Evolutionary conservation across 2,888 invertebrate genomes (phyloP).

Genomic region (Steinernema carpocapsae): DNA sequence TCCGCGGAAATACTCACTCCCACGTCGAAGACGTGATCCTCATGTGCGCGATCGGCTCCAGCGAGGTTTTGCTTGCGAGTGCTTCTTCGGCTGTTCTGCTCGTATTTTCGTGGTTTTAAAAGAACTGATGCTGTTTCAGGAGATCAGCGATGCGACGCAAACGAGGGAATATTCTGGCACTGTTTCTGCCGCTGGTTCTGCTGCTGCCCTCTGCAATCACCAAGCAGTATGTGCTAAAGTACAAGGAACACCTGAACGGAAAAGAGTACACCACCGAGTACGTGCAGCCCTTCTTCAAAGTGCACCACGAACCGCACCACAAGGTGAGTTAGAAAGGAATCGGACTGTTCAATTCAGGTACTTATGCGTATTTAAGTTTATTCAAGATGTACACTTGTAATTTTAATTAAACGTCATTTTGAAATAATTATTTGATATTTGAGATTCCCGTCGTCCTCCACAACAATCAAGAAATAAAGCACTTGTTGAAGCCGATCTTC

Average conservation of each 20-base stretch:
- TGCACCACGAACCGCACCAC: constrained; percentile 3
- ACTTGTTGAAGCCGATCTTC: background rate
- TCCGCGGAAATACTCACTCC: background rate
- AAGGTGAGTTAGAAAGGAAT: constrained; percentile 7
- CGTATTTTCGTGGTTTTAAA: too few relatives aligned
- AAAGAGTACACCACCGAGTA: background rate
- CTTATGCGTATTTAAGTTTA: too few relatives aligned
- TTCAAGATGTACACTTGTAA: too few relatives aligned
- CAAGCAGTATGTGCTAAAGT: constrained; percentile 9
- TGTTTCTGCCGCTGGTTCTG: too few relatives aligned
- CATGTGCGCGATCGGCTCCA: background rate
- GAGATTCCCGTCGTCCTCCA: background rate
- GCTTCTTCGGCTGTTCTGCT: too few relatives aligned
- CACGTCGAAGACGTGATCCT: background rate
- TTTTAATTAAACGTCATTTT: background rate
- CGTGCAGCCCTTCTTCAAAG: constrained; percentile 31
- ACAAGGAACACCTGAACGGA: constrained; percentile 11
- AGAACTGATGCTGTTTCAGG: background rate
- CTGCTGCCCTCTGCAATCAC: background rate
- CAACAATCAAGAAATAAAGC: background rate
- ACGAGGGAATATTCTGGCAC: background rate
- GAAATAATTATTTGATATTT: background rate
- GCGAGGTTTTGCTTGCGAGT: too few relatives aligned
- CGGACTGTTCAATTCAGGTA: too few relatives aligned
- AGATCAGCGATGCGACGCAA: constrained; percentile 14